Evolutionary conservation across 2,888 invertebrate species (phyloP), one percentile per base, ranked within the genome.

Genomic region (Phyto melanocephala): DNA sequence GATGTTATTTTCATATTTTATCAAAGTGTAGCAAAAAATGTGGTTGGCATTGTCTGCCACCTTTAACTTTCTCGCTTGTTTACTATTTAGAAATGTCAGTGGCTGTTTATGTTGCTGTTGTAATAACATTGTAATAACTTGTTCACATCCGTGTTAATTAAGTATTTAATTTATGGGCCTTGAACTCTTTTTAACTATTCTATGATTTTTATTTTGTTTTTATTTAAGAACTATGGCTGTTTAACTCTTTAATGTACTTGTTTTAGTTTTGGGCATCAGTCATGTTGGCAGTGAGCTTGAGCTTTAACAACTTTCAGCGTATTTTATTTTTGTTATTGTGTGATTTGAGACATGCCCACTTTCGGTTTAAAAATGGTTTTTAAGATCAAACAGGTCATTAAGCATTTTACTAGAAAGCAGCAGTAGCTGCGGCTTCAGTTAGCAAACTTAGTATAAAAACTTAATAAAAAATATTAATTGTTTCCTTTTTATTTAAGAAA

Each of bases 61-160:
- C 15, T 22, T 2, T n/a, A 33, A 72, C 33, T 65, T 67, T 71
- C 37, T 13, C 11, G 37, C 37, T 15, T 50, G 10, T 42, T 37
- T 50, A 15, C 10, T 56, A 35, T 45, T 47, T 68, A 5, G 10
- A 56, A 76, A 42, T 78, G 63, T 50, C 70, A 70, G 62, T 65
- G 37, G 47, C 37, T 52, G 20, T 58, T 60, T 33, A 17, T 68
- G 42, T 17, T 45, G 56, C 22, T 54, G 24, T 37, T 33, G 56
- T 56, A 45, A 8, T 67, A 68, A 52, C 60, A 42, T 65, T 65
- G 13, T n/a, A n/a, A 42, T 58, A 78, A 74, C 63, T 78, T 78
- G 74, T 75, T 82, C 78, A 78, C 78, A 82, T 78, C 70, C 78
- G 81, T 70, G 78, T 74, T 78, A 82, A 82, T 82, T 70, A 82